Conservation (phyloP, 2,113 vertebrate species). For the Crotalus horridus region DNA sequence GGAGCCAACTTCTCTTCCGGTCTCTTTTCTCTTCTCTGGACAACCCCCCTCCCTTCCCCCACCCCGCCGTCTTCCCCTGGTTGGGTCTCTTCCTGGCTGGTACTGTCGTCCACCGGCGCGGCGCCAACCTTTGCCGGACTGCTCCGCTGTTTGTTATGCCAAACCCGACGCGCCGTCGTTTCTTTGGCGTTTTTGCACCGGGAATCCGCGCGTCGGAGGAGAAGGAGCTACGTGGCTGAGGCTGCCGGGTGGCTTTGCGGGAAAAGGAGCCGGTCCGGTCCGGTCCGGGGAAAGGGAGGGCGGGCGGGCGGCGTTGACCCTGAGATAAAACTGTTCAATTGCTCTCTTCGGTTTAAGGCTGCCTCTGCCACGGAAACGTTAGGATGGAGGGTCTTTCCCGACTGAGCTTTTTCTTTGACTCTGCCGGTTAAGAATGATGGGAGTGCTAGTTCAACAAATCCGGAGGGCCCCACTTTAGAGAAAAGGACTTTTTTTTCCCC, state of each 20-base stretch:
- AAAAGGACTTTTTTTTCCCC: rapidly evolving
- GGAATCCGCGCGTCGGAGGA: neutral
- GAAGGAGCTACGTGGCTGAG: neutral
- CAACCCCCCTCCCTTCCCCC: neutral
- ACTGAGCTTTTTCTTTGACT: neutral
- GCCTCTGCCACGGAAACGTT: neutral
- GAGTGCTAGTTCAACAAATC: neutral
- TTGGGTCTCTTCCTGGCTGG: neutral
- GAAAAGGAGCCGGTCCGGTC: neutral
- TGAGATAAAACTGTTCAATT: neutral
- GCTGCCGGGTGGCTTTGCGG: neutral
- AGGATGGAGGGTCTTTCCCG: neutral
- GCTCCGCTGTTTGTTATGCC: neutral
- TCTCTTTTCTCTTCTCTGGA: too few relatives aligned
- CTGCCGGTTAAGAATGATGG: neutral
- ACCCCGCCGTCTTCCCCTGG: neutral
- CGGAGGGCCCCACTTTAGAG: neutral
- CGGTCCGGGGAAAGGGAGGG: neutral
- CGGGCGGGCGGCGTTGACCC: neutral
- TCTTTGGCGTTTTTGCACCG: neutral
- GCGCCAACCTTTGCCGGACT: neutral
- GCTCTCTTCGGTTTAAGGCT: neutral
- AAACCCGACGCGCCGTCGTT: neutral
- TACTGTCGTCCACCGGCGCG: neutral
- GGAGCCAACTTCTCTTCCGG: neutral